Base-by-base conservation (phyloP, 2,797 vertebrate genomes). In the Hemibagrus guttatus region DNA sequence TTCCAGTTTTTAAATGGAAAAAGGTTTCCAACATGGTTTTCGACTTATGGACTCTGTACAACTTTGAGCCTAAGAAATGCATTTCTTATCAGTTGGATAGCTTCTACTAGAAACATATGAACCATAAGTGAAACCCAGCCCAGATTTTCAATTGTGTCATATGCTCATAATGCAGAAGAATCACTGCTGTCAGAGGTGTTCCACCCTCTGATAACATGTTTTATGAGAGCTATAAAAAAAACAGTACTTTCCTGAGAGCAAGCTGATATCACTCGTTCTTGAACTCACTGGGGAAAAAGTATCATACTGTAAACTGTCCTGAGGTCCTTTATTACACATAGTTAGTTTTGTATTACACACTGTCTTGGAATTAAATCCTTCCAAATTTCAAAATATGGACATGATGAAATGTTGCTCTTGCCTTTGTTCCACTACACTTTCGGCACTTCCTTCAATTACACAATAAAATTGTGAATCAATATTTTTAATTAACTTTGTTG, bases 181-280 rank as follows among this genome's bases (percentile, higher is more conserved):
- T 90, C 88, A 89, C 83, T 83, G 64, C 69, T 81, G 4, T 80
- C 69, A 88, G 54, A 72, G 59, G 46, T 39, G 81, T 66, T 59
- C 52, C 81, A 89, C 88, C 88, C 88, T 86, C 66, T 84, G 89
- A 90, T 90, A 90, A 82, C 5, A 0, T 74, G 63, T 91, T 88
- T 88, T 88, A 91, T 87, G 69, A 88, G 75, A 49, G 69, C 78
- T 80, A 64, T 88, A 89, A 89, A 89, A 86, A 46, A 35, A 42
- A 49, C 12, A 61, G 56, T 61, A 79, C 52, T 59, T 39, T 46
- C 42, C 76, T 71, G 68, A 85, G 68, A 31, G 2, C 28, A 63
- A 83, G 61, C 28, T 71, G 56, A 31, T 35, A 79, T 28, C 13
- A 49, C 23, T 49, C 19, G 2, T 28, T 79, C n/a, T 61, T 79